Percentiles rank a stretch among this genome's conserved stretches.
Conservation (phyloP, 2,888 invertebrate genomes). For the Eubasilissa splendida region DNA sequence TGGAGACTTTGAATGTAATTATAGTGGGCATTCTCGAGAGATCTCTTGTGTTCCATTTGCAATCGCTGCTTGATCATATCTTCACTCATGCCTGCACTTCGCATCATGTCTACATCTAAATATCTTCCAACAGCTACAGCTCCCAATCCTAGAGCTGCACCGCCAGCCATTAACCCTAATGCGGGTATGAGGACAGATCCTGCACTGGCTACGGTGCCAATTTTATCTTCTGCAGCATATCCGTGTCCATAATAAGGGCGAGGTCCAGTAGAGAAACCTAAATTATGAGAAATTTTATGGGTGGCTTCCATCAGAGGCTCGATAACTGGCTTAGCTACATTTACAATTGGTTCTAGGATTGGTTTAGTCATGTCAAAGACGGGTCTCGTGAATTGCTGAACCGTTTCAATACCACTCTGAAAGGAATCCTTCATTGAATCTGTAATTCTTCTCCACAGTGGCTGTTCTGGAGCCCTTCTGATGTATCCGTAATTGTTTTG, state of each 20-base stretch:
- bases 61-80: slow-evolving; percentile 65
- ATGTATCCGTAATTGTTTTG: slow-evolving; percentile 72
- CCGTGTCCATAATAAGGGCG: slow-evolving; percentile 66
- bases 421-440: slow-evolving; percentile 82
- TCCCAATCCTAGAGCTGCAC: slow-evolving; percentile 86
- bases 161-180: slow-evolving; percentile 85
- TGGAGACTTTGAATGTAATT: slow-evolving; percentile 63
- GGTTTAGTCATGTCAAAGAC: slow-evolving; percentile 67
- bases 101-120: slow-evolving; percentile 77
- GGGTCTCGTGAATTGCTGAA: slow-evolving; percentile 77
- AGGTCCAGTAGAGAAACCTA: slow-evolving; percentile 74
- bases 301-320: slow-evolving; percentile 86
- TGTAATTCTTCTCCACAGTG: slow-evolving; percentile 82
- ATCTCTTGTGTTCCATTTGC: slow-evolving; percentile 74
- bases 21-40: slow-evolving; percentile 65
- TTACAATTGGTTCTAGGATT: slow-evolving; percentile 69
- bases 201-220: slow-evolving; percentile 74
- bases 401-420: slow-evolving; percentile 79
- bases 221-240: slow-evolving; percentile 74
- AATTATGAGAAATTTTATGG: slow-evolving; percentile 84
- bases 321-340: slow-evolving; percentile 77
- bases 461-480: slow-evolving; percentile 73
- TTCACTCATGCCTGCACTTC: slow-evolving; percentile 69
- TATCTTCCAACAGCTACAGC: slow-evolving; percentile 85
- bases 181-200: slow-evolving; percentile 82